Conservation (phyloP, 2,797 vertebrate species). For the Limosa lapponica region DNA sequence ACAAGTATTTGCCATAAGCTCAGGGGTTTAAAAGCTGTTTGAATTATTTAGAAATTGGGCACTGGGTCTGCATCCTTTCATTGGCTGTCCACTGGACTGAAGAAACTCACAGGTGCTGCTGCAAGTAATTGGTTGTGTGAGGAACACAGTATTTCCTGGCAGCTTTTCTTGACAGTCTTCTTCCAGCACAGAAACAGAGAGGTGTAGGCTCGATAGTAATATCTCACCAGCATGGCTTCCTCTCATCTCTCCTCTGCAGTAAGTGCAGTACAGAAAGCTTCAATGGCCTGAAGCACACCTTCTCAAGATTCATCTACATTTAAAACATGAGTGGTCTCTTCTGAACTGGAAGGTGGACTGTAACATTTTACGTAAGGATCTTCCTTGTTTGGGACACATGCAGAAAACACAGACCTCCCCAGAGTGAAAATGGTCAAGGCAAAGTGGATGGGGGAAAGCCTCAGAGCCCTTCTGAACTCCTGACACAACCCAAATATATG, state of each 20-base stretch:
- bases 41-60: constrained; percentile 47
- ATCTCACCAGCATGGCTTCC: neutral
- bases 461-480: neutral
- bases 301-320: neutral
- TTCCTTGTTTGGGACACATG: neutral
- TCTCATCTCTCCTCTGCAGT: neutral
- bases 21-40: constrained; percentile 9
- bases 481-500: accelerated
- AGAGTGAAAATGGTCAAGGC: neutral
- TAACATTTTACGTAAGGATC: neutral
- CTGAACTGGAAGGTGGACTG: neutral
- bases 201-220: neutral
- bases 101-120: neutral
- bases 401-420: neutral
- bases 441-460: neutral
- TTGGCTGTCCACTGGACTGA: neutral
- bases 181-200: neutral
- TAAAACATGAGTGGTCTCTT: neutral
- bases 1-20: constrained; percentile 59
- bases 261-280: neutral
- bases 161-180: neutral
- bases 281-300: neutral
- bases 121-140: neutral
- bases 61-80: neutral
- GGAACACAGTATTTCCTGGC: neutral